Evolutionary conservation across 2,797 vertebrate species (phyloP).

Genomic region (Loriculus beryllinus): DNA sequence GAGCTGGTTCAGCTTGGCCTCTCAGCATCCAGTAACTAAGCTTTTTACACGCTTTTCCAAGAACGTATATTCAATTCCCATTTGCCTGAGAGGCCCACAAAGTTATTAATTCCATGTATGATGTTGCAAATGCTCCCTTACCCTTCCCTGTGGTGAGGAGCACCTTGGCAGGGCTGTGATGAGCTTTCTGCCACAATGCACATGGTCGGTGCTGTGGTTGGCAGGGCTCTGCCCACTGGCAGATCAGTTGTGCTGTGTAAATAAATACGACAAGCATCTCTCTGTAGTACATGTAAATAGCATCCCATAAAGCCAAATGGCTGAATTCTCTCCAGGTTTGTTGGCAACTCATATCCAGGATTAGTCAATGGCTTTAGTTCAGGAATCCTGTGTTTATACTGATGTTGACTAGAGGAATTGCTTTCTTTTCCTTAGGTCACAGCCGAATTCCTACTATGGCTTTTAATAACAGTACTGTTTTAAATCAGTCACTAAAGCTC

Average conservation of each 20-base stretch:
- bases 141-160: neutral
- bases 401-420: neutral
- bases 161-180: neutral
- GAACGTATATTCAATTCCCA: neutral
- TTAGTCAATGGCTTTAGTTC: neutral
- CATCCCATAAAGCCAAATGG: neutral
- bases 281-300: rapidly evolving
- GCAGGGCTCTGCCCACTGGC: neutral
- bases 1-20: neutral
- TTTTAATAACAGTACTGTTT: neutral
- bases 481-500: neutral
- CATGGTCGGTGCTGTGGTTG: neutral
- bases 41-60: neutral
- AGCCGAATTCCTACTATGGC: neutral
- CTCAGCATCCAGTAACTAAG: neutral
- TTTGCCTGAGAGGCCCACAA: neutral
- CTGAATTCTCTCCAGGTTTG: neutral
- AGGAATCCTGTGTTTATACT: constrained; percentile 4
- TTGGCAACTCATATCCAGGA: neutral
- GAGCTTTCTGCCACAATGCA: neutral
- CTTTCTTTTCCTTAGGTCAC: neutral
- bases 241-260: neutral
- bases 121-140: neutral
- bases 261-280: neutral
- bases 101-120: neutral